Evolutionary conservation across 2,797 vertebrate genomes (phyloP), one percentile per base, ranked within the genome.

Genomic region (Trichosurus vulpecula): DNA sequence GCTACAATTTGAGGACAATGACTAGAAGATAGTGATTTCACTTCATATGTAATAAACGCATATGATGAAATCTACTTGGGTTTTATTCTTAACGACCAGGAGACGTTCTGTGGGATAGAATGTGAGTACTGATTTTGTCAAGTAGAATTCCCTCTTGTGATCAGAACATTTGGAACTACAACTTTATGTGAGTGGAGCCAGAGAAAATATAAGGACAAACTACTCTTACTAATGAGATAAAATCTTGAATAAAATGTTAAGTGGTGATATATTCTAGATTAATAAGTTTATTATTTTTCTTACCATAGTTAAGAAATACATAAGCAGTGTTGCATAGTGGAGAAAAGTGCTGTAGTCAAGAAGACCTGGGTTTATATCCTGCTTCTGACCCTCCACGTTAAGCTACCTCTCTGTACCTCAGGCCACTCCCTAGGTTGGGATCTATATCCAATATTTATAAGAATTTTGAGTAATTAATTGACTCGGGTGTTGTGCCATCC

Each of bases 241-340:
- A 96, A 90, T 97, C 91, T 95, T 74, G 61, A 91, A 95, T n/a
- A 6, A 93, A 92, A 81, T 22, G 81, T 81, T 81, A 95, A 54
- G 35, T 94, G 54, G 90, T 52, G 53, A 95, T 11, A 11, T 96
- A 52, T 92, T 97, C 9, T 90, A 35, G 25, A 57, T 97, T 87
- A 95, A 47, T 96, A 90, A 56, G 94, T 96, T 90, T 51, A 52
- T 96, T 94, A 94, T 57, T 93, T 97, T 96, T 81, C 16, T 95
- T 27, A 91, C 35, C 87, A 55, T 94, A 92, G 94, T 94, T 93
- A 94, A 74, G 22, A 81, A 81, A 25, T 27, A 81, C 0, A 47
- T 41, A 47, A 47, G 41, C 41, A 81, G 12, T 25, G 47, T 47
- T 81, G 22, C 0, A 47, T 47, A 27, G 22, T 81, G 19, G 9